A percentile compares a stretch with the other conserved stretches of the same genome.
These are phyloP conservation scores for Lynx canadensis DNA, from an alignment of 2,113 vertebrate genomes.

Conservation along the genomic window DNA sequence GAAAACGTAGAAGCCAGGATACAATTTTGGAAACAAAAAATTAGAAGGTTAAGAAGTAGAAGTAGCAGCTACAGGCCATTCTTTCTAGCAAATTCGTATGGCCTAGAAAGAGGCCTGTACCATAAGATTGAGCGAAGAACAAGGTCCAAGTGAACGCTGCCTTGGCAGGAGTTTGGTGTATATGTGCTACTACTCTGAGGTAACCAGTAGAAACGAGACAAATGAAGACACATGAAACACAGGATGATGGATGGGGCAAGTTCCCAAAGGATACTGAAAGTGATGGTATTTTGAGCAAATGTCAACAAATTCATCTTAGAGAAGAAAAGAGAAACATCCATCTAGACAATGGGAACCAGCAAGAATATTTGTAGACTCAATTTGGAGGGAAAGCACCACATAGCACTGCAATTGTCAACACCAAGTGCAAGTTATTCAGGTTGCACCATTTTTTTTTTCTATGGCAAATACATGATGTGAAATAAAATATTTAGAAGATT, in stretches of 20 bases:
- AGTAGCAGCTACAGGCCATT: background rate
- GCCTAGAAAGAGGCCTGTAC: background rate
- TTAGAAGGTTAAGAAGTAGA: background rate
- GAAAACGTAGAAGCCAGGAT: background rate
- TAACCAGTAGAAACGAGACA: background rate
- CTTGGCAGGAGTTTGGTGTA: background rate
- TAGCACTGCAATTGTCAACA: background rate
- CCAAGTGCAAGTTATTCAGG: background rate
- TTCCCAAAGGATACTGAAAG: background rate
- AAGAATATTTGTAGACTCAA: background rate
- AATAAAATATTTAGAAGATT: background rate
- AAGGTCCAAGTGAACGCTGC: background rate
- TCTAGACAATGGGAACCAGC: conserved; percentile 24
- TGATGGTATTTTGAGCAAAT: background rate
- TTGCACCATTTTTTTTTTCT: background rate
- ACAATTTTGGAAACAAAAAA: background rate
- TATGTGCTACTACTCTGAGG: background rate
- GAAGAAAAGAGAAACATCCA: conserved; percentile 1
- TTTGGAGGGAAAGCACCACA: conserved; percentile 11
- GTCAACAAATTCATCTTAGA: background rate
- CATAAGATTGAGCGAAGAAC: background rate
- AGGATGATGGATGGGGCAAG: background rate
- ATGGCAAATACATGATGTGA: background rate
- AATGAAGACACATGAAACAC: background rate
- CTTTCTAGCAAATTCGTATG: background rate